Evolutionary conservation across 2,888 invertebrate species (phyloP).

Genomic region (Petrolisthes manimaculis): DNA sequence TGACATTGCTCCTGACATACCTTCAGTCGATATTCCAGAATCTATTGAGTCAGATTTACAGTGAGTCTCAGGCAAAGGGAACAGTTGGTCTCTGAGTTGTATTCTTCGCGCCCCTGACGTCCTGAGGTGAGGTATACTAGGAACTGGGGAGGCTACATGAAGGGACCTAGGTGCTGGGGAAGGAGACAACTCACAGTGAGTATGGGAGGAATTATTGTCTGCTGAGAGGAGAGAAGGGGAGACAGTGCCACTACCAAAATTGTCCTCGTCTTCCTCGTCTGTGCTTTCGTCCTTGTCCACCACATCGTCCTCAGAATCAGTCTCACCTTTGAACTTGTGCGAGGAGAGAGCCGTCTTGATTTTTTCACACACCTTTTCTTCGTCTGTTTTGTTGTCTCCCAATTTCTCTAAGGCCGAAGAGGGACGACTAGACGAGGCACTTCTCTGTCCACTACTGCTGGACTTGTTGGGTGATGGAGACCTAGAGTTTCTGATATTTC

Average conservation of each 20-base stretch:
- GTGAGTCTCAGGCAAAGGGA: constrained; percentile 39
- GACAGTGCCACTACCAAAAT: constrained; percentile 14
- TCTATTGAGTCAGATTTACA: constrained; percentile 58
- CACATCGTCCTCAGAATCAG: constrained; percentile 61
- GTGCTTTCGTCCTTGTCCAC: constrained; percentile 35
- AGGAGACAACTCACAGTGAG: background rate
- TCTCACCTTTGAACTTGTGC: constrained; percentile 65
- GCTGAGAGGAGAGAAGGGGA: constrained; percentile 19
- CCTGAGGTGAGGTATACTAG: background rate
- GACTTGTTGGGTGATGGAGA: constrained; percentile 33
- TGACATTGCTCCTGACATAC: constrained; percentile 37
- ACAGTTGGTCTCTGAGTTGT: constrained; percentile 16
- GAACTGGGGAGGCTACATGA: background rate
- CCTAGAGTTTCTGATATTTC: constrained; percentile 15
- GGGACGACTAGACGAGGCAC: background rate
- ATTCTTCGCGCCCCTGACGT: background rate
- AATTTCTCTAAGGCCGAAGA: constrained; percentile 23
- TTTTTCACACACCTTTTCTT: constrained; percentile 65
- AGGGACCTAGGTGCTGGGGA: background rate
- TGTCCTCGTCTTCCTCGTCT: constrained; percentile 41
- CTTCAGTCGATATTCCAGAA: constrained; percentile 60
- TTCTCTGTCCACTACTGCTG: background rate
- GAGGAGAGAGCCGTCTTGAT: constrained; percentile 65
- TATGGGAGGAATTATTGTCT: background rate
- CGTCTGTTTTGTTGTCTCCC: constrained; percentile 65